phyloP scores from a whole-genome alignment of 1,140 invertebrate species.

The Triops longicaudatus region DNA sequence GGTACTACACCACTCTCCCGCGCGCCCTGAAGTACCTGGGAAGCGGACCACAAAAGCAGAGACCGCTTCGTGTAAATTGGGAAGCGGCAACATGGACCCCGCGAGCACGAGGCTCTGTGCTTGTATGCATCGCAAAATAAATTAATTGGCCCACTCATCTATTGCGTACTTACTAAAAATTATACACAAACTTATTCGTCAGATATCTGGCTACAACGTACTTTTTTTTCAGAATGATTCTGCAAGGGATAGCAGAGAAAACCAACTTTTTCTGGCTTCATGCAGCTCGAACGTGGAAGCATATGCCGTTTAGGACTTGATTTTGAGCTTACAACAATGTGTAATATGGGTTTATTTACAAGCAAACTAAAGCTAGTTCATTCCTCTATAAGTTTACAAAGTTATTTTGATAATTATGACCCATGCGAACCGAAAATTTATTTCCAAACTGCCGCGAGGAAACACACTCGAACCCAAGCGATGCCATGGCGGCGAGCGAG shows the following conservation, averaged over 20 bases:
- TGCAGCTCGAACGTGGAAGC: neutral
- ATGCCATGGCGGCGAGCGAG: constrained; percentile 6
- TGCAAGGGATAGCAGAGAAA: neutral
- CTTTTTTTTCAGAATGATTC: neutral
- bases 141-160: neutral
- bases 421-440: neutral
- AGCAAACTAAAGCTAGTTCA: neutral
- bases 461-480: neutral
- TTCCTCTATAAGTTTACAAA: neutral
- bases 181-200: neutral
- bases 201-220: neutral
- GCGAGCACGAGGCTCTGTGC: neutral
- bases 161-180: neutral
- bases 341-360: neutral
- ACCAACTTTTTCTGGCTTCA: neutral
- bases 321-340: neutral
- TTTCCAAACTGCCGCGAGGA: neutral
- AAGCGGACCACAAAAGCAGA: constrained; percentile 2
- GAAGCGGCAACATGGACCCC: constrained; percentile 13
- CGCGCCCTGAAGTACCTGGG: neutral
- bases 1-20: neutral
- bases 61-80: constrained; percentile 6
- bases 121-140: constrained; percentile 12
- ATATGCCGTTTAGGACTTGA: neutral
- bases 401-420: neutral